Conservation (phyloP, 2,113 vertebrate genomes). For the Pionites leucogaster region DNA sequence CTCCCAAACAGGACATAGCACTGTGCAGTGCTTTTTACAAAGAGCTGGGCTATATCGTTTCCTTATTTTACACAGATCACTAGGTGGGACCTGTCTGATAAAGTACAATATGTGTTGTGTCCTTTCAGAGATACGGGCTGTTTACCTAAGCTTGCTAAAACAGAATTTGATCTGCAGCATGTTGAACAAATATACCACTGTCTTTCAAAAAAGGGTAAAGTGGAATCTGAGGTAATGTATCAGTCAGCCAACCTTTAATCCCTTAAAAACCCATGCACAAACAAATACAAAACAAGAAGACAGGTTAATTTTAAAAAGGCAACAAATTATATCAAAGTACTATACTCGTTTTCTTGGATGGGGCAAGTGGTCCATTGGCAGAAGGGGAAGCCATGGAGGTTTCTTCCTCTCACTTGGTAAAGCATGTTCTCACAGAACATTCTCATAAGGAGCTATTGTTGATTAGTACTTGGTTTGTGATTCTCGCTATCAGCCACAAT, state of each 20-base stretch:
- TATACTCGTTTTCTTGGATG: background rate
- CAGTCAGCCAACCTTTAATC: background rate
- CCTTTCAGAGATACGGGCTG: background rate
- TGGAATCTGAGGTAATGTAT: background rate
- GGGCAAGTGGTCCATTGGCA: background rate
- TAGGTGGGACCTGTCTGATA: background rate
- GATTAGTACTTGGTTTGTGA: background rate
- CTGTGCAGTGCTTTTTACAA: background rate
- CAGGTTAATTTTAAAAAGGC: background rate
- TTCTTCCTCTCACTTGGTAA: background rate
- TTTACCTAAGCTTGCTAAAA: background rate
- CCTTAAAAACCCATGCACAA: background rate
- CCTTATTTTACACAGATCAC: background rate
- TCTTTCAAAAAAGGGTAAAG: background rate
- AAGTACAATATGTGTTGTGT: background rate
- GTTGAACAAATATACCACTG: background rate
- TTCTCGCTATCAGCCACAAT: background rate
- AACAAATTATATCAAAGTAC: background rate
- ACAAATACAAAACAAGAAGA: background rate
- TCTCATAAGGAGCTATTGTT: background rate
- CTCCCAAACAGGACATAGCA: background rate
- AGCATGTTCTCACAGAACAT: background rate
- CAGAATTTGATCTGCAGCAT: background rate
- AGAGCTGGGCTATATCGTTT: background rate
- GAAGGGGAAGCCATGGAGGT: background rate